phyloP scores from a whole-genome alignment of 2,797 vertebrate species.

The Enteromius trimaculatus region DNA sequence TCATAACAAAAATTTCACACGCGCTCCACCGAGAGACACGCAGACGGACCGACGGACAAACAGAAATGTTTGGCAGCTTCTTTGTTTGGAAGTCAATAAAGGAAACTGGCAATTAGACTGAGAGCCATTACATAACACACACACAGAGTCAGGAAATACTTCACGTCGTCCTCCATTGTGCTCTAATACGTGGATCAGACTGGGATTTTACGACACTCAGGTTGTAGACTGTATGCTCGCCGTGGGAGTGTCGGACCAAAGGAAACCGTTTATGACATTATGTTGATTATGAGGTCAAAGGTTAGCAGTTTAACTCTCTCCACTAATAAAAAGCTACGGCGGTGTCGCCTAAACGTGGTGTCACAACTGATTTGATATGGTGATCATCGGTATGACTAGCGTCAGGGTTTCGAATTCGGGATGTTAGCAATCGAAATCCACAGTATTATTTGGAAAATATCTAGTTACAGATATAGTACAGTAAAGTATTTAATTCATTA shows the following conservation, averaged over 20 bases:
- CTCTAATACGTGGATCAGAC: not conserved
- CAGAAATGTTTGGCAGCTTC: conserved; percentile 40
- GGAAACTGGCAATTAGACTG: conserved; percentile 71
- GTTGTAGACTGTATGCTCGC: not conserved
- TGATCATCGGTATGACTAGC: not conserved
- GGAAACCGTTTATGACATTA: conserved; percentile 40
- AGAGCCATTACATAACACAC: conserved; percentile 65
- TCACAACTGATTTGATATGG: not conserved
- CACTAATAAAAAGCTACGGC: conserved; percentile 28
- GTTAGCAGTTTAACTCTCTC: conserved; percentile 18
- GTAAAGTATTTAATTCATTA: not conserved
- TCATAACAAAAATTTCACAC: conserved; percentile 25
- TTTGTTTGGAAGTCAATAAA: conserved; percentile 64
- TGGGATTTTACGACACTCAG: not conserved
- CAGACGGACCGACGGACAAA: not conserved
- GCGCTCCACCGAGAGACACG: not conserved
- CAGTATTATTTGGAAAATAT: not conserved
- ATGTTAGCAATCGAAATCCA: not conserved
- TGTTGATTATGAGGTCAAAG: conserved; percentile 26
- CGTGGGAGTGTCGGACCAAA: conserved; percentile 1
- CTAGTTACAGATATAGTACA: not conserved
- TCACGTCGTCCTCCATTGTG: conserved; percentile 52
- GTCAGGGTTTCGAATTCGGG: not conserved
- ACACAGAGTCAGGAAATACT: conserved; percentile 61
- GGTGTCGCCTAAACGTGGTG: not conserved